phyloP scores from a whole-genome alignment of 2,797 vertebrate species.

The Gymnoscopelus microlampas region DNA sequence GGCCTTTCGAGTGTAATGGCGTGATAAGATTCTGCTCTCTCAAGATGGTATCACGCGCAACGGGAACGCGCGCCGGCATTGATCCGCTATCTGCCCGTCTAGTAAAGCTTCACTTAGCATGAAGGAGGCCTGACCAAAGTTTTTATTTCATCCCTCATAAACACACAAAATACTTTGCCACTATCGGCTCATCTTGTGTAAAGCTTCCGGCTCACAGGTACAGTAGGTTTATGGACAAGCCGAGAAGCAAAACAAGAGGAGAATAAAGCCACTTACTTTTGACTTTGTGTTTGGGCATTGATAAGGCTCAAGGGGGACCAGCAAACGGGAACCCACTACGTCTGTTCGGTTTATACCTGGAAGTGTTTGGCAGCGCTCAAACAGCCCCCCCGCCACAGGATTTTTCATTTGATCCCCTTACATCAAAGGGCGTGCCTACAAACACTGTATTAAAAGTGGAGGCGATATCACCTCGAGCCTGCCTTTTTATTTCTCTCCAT shows the following conservation, averaged over 20 bases:
- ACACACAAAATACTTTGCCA: constrained; percentile 35
- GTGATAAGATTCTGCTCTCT: constrained; percentile 45
- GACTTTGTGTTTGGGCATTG: constrained; percentile 41
- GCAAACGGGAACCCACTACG: constrained; percentile 10
- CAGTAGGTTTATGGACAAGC: constrained; percentile 31
- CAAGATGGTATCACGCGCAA: constrained; percentile 46
- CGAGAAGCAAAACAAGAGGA: constrained; percentile 9
- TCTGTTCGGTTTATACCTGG: constrained; percentile 1
- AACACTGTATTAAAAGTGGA: constrained; percentile 14
- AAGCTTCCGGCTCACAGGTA: constrained; percentile 28
- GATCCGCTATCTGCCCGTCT: constrained; percentile 23
- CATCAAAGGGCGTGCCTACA: constrained; percentile 28
- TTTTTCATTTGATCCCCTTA: neutral
- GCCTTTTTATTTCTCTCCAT: constrained; percentile 40
- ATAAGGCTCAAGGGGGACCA: constrained; percentile 49
- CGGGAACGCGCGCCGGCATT: constrained; percentile 33
- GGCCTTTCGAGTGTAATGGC: constrained; percentile 62
- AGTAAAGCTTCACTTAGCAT: constrained; percentile 43
- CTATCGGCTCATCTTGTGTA: constrained; percentile 30
- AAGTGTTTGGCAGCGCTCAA: constrained; percentile 36
- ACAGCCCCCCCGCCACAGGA: neutral
- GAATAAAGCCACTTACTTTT: constrained; percentile 33
- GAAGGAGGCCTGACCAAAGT: constrained; percentile 8
- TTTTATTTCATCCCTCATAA: constrained; percentile 12
- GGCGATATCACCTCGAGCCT: constrained; percentile 30